Base-by-base conservation (phyloP, 2,888 invertebrate genomes). In the Exocentrus adspersus region DNA sequence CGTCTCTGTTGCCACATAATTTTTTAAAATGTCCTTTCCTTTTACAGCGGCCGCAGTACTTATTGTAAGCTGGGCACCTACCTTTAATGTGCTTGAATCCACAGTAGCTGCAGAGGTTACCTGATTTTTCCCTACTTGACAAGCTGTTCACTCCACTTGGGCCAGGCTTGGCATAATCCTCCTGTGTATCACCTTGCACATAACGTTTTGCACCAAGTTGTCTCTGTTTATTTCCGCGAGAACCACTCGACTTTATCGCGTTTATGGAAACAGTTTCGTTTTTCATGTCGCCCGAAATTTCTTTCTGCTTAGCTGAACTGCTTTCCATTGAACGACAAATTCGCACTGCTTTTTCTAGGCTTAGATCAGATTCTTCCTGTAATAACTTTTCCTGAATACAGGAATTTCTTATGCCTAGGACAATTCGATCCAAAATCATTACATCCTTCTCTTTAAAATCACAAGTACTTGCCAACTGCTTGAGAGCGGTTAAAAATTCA, bases 401-500 rank as follows among this genome's bases (percentile, higher is more conserved):
- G 1, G 19, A 17, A 37, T 68, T 62, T 46, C 37, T 20, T 9
- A 65, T 52, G 9, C 62, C n/a, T n/a, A n/a, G n/a, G n/a, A n/a
- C n/a, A n/a, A n/a, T n/a, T n/a, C n/a, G n/a, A n/a, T n/a, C n/a
- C n/a, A n/a, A n/a, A n/a, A n/a, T n/a, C n/a, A n/a, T n/a, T n/a
- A n/a, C n/a, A n/a, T n/a, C n/a, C n/a, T n/a, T n/a, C n/a, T n/a
- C n/a, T n/a, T n/a, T n/a, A n/a, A n/a, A n/a, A n/a, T n/a, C n/a
- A n/a, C n/a, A n/a, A n/a, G n/a, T n/a, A n/a, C n/a, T n/a, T n/a
- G n/a, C n/a, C n/a, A n/a, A n/a, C n/a, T n/a, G n/a, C 62, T 54
- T 53, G 21, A 69, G 48, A 1, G 62, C 65, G 10, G 65, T 68
- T 42, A 70, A 20, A 52, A 68, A 68, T 37, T 70, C 65, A 43